Percentiles rank a stretch among this genome's conserved stretches.
These are phyloP conservation scores for Therioaphis trifolii DNA, from an alignment of 2,888 invertebrate genomes.

Conservation along the genomic window DNA sequence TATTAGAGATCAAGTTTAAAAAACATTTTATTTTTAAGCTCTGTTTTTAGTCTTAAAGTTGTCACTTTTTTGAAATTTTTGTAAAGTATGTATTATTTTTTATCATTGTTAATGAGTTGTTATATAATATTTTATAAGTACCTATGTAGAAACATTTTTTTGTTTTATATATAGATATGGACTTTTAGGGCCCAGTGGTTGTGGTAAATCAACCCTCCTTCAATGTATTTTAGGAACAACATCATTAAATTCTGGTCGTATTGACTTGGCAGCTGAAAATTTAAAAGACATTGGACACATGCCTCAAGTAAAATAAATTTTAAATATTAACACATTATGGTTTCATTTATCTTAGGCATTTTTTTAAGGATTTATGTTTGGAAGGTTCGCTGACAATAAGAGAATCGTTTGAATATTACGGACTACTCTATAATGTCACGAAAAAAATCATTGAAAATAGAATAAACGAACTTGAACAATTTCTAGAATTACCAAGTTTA, in stretches of 20 bases:
- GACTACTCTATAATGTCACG: slow-evolving; percentile 82
- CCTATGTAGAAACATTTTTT: no score
- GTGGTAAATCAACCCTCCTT: slow-evolving; percentile 72
- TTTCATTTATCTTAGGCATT: slow-evolving; percentile 61
- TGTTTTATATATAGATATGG: slow-evolving; percentile 73
- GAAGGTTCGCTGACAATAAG: slow-evolving; percentile 81
- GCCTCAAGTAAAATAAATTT: slow-evolving; percentile 74
- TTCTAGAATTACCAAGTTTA: slow-evolving; percentile 39
- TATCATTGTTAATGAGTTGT: no score
- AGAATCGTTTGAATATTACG: slow-evolving; percentile 86
- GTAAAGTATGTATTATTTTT: no score
- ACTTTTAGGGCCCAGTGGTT: slow-evolving; percentile 72
- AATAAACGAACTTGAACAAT: slow-evolving; percentile 19
- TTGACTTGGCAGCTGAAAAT: slow-evolving; percentile 69
- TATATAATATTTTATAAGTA: no score
- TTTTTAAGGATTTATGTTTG: slow-evolving; percentile 76
- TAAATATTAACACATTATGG: not conserved
- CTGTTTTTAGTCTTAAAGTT: no score
- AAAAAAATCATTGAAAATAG: slow-evolving; percentile 69
- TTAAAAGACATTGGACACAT: slow-evolving; percentile 66
- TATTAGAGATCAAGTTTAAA: no score
- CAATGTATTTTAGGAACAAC: slow-evolving; percentile 72
- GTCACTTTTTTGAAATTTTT: no score
- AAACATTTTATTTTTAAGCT: no score
- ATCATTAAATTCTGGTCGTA: slow-evolving; percentile 69